Evolutionary conservation across 2,888 invertebrate species (phyloP).

Genomic region (Esperia sulphurella): DNA sequence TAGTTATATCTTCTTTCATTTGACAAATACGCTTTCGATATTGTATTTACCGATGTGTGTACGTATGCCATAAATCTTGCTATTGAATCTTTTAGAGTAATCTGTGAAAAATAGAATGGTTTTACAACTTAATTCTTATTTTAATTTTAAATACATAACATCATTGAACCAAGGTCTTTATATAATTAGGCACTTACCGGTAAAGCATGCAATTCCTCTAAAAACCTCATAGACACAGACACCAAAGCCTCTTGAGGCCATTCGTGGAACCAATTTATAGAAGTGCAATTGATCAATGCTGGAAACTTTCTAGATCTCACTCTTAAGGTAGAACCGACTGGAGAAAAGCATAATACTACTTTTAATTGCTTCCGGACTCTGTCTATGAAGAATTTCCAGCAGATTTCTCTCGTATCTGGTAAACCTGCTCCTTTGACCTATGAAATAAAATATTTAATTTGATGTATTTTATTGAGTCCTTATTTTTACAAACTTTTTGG

Average conservation of each 20-base stretch:
- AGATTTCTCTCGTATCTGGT: conserved; percentile 95
- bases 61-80: conserved; percentile 97
- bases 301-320: conserved; percentile 96
- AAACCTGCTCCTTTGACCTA: conserved; percentile 92
- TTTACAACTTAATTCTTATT: neutral
- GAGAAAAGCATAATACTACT: conserved; percentile 98
- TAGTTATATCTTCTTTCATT: conserved; percentile 97
- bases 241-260: conserved; percentile 98
- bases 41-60: conserved; percentile 95
- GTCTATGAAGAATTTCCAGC: conserved; percentile 99
- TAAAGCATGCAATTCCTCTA: conserved; percentile 88
- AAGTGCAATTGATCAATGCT: conserved; percentile 95
- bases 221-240: conserved; percentile 93
- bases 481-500: too few relatives aligned
- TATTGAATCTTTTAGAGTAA: conserved; percentile 88
- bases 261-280: conserved; percentile 99
- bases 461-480: too few relatives aligned
- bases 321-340: conserved; percentile 95
- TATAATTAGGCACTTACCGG: conserved; percentile 78
- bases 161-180: neutral
- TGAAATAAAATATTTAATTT: conserved; percentile 7
- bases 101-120: conserved; percentile 61
- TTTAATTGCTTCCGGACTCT: conserved; percentile 93
- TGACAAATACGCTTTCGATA: conserved; percentile 90
- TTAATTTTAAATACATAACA: neutral